Base-by-base conservation (phyloP, 2,888 invertebrate genomes). In the Heliconius sara region DNA sequence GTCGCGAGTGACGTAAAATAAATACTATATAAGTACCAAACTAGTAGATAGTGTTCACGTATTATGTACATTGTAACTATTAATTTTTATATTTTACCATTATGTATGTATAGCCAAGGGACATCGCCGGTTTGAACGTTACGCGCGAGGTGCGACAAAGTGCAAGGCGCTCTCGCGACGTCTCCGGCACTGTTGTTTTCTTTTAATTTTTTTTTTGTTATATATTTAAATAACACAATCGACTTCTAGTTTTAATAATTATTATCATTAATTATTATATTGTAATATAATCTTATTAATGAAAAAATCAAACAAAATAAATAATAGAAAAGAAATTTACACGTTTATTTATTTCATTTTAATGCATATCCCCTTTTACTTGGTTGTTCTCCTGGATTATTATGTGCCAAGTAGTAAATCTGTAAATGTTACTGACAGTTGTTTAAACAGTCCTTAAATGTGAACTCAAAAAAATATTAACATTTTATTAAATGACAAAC, bases 241-340 rank as follows among this genome's bases (percentile, higher is more conserved):
- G 92, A 94, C 94, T 94, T 94, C 92, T 95, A 95, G 95, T 94
- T 93, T 93, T 94, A 92, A 92, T 94, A 93, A 94, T 94, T 94
- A 95, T 95, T 95, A 95, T 94, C 93, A 94, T 94, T 94, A 94
- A 95, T 93, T 93, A 91, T 91, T 92, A 93, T 95, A 95, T 95
- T 95, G 95, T 95, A 95, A 94, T 94, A 95, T 95, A 95, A 95
- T 95, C 95, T 94, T 95, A 95, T 95, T 95, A 94, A 95, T 94
- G 93, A 95, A 94, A 93, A 94, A 95, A 94, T 94, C 93, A 94
- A 95, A 94, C 93, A 93, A 93, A 95, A 93, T 94, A 93, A 93
- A 93, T 92, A 93, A 95, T 94, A 94, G 94, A 94, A 93, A 92
- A 88, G 89, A 93, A 91, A 89, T 86, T 83, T 83, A 83, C 76